A percentile compares a stretch with the other conserved stretches of the same genome.
Conservation (phyloP, 2,888 invertebrate genomes). For the Camptogramma bilineatum region DNA sequence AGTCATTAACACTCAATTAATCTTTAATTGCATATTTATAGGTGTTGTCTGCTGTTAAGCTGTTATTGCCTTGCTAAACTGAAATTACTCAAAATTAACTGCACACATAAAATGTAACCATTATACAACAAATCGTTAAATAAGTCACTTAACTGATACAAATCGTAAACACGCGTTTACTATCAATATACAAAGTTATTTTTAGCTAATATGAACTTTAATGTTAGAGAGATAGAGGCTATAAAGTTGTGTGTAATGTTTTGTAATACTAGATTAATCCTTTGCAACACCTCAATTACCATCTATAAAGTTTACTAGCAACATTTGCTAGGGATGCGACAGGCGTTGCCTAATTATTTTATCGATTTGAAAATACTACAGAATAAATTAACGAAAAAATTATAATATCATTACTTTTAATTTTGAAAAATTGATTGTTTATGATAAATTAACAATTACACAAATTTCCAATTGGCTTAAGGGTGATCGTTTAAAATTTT, state of each 20-base stretch:
- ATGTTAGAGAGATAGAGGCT: background rate
- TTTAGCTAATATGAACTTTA: constrained; percentile 16
- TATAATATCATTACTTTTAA: no score
- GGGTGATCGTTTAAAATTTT: no score
- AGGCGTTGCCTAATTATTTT: constrained; percentile 1
- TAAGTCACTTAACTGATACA: constrained; percentile 32
- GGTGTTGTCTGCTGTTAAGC: background rate
- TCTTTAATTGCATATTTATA: background rate
- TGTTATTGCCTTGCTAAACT: background rate
- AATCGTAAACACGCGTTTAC: constrained; percentile 33
- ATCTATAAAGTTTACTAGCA: constrained; percentile 31
- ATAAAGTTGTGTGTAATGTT: constrained; percentile 9
- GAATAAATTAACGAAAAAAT: background rate
- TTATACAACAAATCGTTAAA: constrained; percentile 31
- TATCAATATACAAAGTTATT: constrained; percentile 22
- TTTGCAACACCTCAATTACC: constrained; percentile 37
- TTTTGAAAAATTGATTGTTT: no score
- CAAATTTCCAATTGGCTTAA: no score
- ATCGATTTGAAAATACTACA: constrained; percentile 4
- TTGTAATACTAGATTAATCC: constrained; percentile 39
- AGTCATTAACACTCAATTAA: background rate
- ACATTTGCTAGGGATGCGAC: constrained; percentile 29
- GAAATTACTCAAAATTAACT: constrained; percentile 22
- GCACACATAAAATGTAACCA: constrained; percentile 22
- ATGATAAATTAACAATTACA: no score